Evolutionary conservation across 2,113 vertebrate species (phyloP), one percentile per base, ranked within the genome.

Genomic region (Catagonus wagneri): DNA sequence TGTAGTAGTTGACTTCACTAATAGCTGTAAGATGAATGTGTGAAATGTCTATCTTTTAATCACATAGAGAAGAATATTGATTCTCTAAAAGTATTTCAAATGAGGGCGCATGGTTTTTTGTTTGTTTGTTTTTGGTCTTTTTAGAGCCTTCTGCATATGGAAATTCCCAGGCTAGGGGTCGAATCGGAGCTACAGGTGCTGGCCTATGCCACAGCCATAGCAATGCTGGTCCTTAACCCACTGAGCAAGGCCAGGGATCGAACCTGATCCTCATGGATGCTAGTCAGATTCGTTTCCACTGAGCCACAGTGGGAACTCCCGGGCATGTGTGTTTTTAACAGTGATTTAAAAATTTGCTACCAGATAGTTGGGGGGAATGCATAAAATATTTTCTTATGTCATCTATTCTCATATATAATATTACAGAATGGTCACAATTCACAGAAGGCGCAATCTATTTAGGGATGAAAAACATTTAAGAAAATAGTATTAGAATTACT

Each of bases 401-500:
- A 83, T 50, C 54, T 68, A 1, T 22, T 39, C 34, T 68, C 69
- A 44, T 34, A 44, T 56, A 27, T 44, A 85, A 72, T 65, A 44
- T 52, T 76, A 94, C 32, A 94, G 74, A 89, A 91, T 36, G 74
- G 54, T 87, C 79, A 80, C 54, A 89, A 88, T 54, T 76, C 84
- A 83, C 75, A 89, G 81, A 72, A 85, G 79, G 83, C 68, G 87
- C 71, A 32, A 68, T 90, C 71, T 79, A n/a, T 84, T 69, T 54
- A 39, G 19, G 39, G 25, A 79, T 54, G 68, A 50, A 87, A 92
- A 85, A 60, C 15, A 52, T 34, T 79, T 32, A 79, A 81, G 83
- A 92, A 92, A 90, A 78, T 81, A 94, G 94, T 25, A 71, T 16
- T 66, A 86, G 17, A 81, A 94, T 97, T 81, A 93, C 72, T 83